phyloP scores from a whole-genome alignment of 1,140 invertebrate genomes.

The Oncopeltus fasciatus region DNA sequence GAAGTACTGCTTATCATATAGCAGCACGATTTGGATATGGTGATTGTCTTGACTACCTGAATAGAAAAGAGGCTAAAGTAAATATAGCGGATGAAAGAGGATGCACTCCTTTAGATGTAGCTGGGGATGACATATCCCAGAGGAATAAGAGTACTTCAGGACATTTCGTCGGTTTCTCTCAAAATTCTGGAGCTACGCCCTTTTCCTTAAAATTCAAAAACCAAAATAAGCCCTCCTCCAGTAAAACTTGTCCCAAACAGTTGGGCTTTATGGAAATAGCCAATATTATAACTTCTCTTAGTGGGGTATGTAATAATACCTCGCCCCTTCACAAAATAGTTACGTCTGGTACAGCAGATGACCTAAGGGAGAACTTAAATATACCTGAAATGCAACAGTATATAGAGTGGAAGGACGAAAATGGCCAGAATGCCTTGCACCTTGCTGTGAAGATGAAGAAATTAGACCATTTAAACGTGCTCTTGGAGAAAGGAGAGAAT shows the following conservation, averaged over 20 bases:
- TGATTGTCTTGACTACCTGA: slow-evolving; percentile 31
- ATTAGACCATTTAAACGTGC: background rate
- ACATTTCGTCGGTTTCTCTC: too few relatives aligned
- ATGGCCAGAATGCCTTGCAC: slow-evolving; percentile 43
- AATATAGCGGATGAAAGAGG: slow-evolving; percentile 31
- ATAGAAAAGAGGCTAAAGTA: slow-evolving; percentile 32
- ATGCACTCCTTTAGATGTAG: slow-evolving; percentile 34
- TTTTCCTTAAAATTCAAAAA: too few relatives aligned
- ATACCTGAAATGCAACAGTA: slow-evolving; percentile 28
- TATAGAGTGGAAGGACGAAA: slow-evolving; percentile 34
- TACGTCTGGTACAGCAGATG: too few relatives aligned
- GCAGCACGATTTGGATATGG: too few relatives aligned
- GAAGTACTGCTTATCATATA: slow-evolving; percentile 32
- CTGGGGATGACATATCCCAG: too few relatives aligned
- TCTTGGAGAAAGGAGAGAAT: background rate
- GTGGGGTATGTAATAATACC: slow-evolving; percentile 11
- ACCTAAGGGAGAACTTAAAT: slow-evolving; percentile 29
- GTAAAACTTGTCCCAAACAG: too few relatives aligned
- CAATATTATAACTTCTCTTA: background rate
- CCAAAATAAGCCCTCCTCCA: too few relatives aligned
- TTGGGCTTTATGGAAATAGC: background rate
- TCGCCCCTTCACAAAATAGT: slow-evolving; percentile 12
- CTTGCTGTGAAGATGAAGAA: slow-evolving; percentile 32
- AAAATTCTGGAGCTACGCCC: background rate
- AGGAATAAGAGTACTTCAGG: too few relatives aligned